Evolutionary conservation across 2,888 invertebrate genomes (phyloP).

Genomic region (Labia minor): DNA sequence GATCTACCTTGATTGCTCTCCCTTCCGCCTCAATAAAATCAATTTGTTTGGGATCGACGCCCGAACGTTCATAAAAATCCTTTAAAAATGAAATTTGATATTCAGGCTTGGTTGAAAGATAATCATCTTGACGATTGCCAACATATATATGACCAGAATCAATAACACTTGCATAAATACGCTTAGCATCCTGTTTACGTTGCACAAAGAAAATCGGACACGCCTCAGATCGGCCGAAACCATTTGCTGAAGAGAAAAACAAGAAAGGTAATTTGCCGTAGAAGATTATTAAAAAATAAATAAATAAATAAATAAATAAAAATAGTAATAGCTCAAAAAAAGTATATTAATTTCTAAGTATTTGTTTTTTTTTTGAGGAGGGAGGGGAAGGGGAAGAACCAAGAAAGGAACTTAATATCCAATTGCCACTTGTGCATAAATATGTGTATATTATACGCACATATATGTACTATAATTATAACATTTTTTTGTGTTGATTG

Average conservation of each 20-base stretch:
- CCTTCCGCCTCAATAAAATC: conserved; percentile 79
- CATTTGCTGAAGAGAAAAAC: conserved; percentile 33
- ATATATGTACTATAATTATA: no score
- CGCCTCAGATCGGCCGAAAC: conserved; percentile 41
- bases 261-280: neutral
- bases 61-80: conserved; percentile 46
- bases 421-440: no score
- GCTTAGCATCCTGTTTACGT: conserved; percentile 47
- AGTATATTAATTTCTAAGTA: no score
- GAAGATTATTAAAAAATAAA: neutral
- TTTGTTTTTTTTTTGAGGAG: no score
- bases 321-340: no score
- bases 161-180: conserved; percentile 54
- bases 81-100: conserved; percentile 32
- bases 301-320: no score
- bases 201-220: conserved; percentile 37
- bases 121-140: conserved; percentile 51
- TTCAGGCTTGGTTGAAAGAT: conserved; percentile 28
- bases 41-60: conserved; percentile 55
- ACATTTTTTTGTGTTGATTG: no score
- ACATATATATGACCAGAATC: conserved; percentile 74
- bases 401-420: no score
- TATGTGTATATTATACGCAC: no score
- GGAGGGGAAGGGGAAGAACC: no score
- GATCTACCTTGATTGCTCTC: conserved; percentile 45